These are phyloP conservation scores for Oncorhynchus gorbuscha DNA, from an alignment of 2,113 vertebrate genomes.

Conservation along the genomic window DNA sequence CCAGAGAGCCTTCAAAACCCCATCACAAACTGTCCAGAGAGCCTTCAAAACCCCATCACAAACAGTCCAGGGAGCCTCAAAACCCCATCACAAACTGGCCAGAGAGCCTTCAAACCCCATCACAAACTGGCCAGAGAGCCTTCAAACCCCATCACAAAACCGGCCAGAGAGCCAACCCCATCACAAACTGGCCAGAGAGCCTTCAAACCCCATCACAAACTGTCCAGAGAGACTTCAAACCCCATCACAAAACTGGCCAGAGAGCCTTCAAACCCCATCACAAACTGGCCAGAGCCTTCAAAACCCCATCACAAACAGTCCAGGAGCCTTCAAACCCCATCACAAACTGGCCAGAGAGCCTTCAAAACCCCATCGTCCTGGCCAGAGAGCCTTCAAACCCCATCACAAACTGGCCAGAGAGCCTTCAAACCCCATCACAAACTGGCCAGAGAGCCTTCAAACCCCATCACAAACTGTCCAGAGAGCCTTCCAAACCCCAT, in stretches of 20 bases:
- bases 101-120: background rate
- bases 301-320: constrained; percentile 2
- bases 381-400: background rate
- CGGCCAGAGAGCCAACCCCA: background rate
- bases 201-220: background rate
- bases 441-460: background rate
- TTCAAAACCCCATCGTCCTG: background rate
- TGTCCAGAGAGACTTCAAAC: background rate
- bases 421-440: background rate
- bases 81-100: constrained; percentile 2
- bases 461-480: constrained; percentile 1
- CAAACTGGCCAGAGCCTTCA: background rate
- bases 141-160: background rate
- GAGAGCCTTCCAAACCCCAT: background rate
- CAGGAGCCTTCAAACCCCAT: background rate
- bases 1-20: background rate
- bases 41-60: background rate
- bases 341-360: background rate
- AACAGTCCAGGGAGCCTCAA: background rate
- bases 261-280: background rate
- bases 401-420: background rate
- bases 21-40: background rate
- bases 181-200: background rate
- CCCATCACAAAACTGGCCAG: background rate
- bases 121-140: background rate